Evolutionary conservation across 2,888 invertebrate genomes (phyloP), one percentile per base, ranked within the genome.

Genomic region (Dimorphilus gyrociliatus): DNA sequence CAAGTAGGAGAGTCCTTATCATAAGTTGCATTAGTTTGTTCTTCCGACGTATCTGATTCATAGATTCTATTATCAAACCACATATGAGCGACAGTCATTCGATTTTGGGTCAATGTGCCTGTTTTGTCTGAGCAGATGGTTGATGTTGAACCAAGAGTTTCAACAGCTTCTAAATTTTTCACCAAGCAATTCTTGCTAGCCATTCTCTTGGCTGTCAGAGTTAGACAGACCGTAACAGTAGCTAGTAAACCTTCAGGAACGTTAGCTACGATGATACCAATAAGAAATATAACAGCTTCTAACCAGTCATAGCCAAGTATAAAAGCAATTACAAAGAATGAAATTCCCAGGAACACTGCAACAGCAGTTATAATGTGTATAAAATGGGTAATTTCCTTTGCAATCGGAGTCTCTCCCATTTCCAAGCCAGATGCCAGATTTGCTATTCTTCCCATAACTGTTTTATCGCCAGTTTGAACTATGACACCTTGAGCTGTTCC

Each of bases 71-170:
- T 85, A 64, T 94, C 92, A 64, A 88, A 90, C 75, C 90, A 92
- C 88, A 92, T 90, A 68, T 94, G 94, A 45, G 92, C 90, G 33
- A 94, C 92, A 16, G 94, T 94, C 94, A 94, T 94, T 54, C 90
- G 72, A 71, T 97, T 97, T 68, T 97, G 94, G 15, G 94, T 97
- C 37, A 92, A 70, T 8, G 92, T 97, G 44, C 94, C 94, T 44
- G 94, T 94, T 69, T 94, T 94, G 67, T 94, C 94, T n/a, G 94
- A 94, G 71, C 97, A 97, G 67, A 97, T 97, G 46, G 92, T 94
- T 38, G 90, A 90, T 8, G 94, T 97, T 25, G 92, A 94, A 33
- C 97, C 94, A 33, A 97, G 72, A 25, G 94, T 97, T 69, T 97
- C 94, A 17, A 97, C 94, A 52, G 94, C 94, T 70, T 97, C 92